A percentile compares a stretch with the other conserved stretches of the same genome.
Conservation (phyloP, 1,140 invertebrate genomes). For the Ostrea denselamellosa region DNA sequence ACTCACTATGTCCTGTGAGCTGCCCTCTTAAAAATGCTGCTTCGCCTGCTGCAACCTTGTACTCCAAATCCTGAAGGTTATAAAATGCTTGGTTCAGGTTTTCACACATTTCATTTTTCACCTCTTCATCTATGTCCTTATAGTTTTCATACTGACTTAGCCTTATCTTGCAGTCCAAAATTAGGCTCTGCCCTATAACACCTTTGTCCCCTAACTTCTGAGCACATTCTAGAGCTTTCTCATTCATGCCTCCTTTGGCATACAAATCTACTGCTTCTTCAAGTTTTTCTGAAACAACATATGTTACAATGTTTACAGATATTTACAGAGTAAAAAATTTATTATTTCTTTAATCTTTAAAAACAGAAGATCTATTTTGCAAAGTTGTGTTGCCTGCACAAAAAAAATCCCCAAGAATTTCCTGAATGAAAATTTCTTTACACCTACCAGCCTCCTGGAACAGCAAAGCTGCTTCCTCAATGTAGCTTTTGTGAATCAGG, state of each 20-base stretch:
- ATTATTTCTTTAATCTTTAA: no score
- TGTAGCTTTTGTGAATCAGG: constrained; percentile 61
- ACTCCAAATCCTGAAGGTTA: constrained; percentile 42
- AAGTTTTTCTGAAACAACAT: constrained; percentile 55
- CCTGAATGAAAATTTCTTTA: neutral
- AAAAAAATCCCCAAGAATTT: neutral
- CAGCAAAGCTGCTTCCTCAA: constrained; percentile 61
- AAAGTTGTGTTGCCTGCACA: no score
- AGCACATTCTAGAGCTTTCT: constrained; percentile 59
- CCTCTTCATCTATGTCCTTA: neutral
- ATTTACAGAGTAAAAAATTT: no score
- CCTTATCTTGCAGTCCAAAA: constrained; percentile 45
- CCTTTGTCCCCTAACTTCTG: constrained; percentile 50
- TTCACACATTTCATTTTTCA: constrained; percentile 26
- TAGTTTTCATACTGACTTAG: constrained; percentile 21
- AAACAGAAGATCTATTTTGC: no score
- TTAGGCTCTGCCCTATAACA: constrained; percentile 53
- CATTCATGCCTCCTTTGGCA: constrained; percentile 51
- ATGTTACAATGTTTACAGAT: no score
- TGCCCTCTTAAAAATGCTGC: constrained; percentile 49
- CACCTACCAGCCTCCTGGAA: constrained; percentile 59
- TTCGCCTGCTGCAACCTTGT: constrained; percentile 48
- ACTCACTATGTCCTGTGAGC: constrained; percentile 39
- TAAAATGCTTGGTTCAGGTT: constrained; percentile 45
- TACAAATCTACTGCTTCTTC: constrained; percentile 59